Evolutionary conservation across 2,113 vertebrate species (phyloP).

Genomic region (Melierax canorus): DNA sequence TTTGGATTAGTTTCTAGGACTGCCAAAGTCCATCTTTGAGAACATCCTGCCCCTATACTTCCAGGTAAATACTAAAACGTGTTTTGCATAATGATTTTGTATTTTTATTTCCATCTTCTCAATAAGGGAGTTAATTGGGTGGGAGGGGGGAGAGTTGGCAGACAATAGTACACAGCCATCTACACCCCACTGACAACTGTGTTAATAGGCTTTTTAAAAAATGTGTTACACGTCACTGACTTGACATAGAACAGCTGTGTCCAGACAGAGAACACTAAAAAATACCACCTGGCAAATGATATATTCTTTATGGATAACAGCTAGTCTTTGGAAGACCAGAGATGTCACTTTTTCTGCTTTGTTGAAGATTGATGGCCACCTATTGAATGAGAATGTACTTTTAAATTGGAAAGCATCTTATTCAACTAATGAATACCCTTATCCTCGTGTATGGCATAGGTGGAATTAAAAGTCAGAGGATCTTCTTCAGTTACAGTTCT

Average conservation of each 20-base stretch:
- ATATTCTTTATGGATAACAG: not conserved
- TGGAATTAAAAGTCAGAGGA: not conserved
- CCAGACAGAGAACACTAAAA: slow-evolving; percentile 26
- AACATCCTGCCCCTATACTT: slow-evolving; percentile 24
- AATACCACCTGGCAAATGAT: slow-evolving; percentile 40
- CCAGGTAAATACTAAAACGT: slow-evolving; percentile 47
- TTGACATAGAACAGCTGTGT: slow-evolving; percentile 55
- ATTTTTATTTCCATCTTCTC: slow-evolving; percentile 58
- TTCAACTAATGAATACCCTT: not conserved
- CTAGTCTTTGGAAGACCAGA: slow-evolving; percentile 2
- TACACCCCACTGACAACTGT: slow-evolving; percentile 48
- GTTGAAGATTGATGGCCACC: slow-evolving; percentile 23
- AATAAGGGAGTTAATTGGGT: slow-evolving; percentile 48
- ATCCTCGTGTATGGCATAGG: not conserved
- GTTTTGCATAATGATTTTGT: slow-evolving; percentile 41
- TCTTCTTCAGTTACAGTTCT: not conserved
- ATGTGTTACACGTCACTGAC: slow-evolving; percentile 49
- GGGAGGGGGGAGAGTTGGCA: slow-evolving; percentile 35
- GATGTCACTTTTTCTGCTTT: not conserved
- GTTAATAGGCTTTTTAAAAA: slow-evolving; percentile 58
- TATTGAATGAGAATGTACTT: not conserved
- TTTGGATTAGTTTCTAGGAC: not conserved
- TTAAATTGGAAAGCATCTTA: slow-evolving; percentile 9
- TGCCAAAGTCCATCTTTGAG: not conserved
- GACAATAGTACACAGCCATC: slow-evolving; percentile 45